Base-by-base conservation (phyloP, 2,888 invertebrate genomes). In the Eupithecia insigniata region DNA sequence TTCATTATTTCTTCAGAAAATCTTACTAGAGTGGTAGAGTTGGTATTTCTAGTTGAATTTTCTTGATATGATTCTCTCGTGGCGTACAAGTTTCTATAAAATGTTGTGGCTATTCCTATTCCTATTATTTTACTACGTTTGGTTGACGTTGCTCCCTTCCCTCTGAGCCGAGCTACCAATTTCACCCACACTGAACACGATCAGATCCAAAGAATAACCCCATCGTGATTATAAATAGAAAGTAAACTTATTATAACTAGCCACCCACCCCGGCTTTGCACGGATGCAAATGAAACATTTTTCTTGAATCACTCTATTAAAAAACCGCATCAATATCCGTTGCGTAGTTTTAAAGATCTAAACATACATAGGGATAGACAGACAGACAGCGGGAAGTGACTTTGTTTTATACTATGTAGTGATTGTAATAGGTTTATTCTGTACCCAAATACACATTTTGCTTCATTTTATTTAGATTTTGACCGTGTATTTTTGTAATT, bases 111-210 rank as follows among this genome's bases (percentile, higher is more conserved):
- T 43, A 18, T 43, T 43, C n/a, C n/a, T n/a, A n/a, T n/a, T n/a
- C n/a, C n/a, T n/a, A n/a, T n/a, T n/a, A n/a, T n/a, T n/a, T n/a
- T n/a, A n/a, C n/a, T n/a, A n/a, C n/a, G n/a, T n/a, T 73, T 73
- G 72, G 69, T 69, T 62, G 70, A 64, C 64, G 67, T 65, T 73
- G 73, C 65, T 73, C 73, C 73, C 70, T 70, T 43, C 58, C 70
- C 39, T 67, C 67, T 16, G 39, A 36, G 12, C 12, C 12, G 12
- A 1, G 36, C 36, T 36, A 12, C 36, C 12, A 64, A 70, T 73
- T 58, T 67, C 34, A n/a, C 39, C 62, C 62, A 36, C 36, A 51
- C 51, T 61, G 12, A n/a, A 34, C 39, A 18, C 6, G 16, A 18
- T 30, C 26, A 34, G 60, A 65, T 55, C 62, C 62, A 16, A 22